These are phyloP conservation scores for Contarinia nasturtii DNA, from an alignment of 1,140 invertebrate genomes.

Conservation along the genomic window DNA sequence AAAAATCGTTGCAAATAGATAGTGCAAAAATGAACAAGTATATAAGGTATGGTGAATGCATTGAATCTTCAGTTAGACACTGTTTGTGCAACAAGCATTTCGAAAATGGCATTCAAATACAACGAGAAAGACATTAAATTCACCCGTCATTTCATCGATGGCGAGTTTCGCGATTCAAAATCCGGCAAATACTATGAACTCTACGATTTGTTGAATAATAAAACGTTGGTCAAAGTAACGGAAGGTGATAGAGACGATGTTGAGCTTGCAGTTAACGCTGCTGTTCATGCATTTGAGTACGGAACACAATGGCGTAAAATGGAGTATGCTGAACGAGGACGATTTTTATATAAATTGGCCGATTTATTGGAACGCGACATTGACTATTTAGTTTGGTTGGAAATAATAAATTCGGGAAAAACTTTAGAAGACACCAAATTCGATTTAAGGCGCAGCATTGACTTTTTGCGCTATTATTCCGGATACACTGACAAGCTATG, in stretches of 20 bases:
- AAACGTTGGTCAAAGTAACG: conserved; percentile 33
- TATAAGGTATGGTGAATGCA: too few species aligned
- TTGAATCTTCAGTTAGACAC: too few species aligned
- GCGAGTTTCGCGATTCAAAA: too few species aligned
- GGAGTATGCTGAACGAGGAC: conserved; percentile 36
- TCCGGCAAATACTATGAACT: too few species aligned
- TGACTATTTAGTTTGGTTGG: conserved; percentile 38
- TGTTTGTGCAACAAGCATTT: too few species aligned
- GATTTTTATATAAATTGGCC: conserved; percentile 35
- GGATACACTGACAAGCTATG: conserved; percentile 48
- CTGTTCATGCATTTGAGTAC: conserved; percentile 31
- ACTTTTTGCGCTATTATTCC: conserved; percentile 39
- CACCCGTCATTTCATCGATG: too few species aligned
- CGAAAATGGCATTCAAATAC: too few species aligned
- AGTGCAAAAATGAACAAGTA: too few species aligned
- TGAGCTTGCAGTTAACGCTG: conserved; percentile 32
- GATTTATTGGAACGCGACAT: conserved; percentile 50
- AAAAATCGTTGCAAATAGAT: too few species aligned
- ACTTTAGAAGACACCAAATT: conserved; percentile 34
- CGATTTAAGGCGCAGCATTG: conserved; percentile 33
- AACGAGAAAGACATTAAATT: too few species aligned
- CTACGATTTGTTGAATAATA: conserved; percentile 31
- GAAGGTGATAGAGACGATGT: conserved; percentile 31
- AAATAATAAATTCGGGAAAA: conserved; percentile 58
- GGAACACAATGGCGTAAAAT: conserved; percentile 39